Evolutionary conservation across 2,113 vertebrate genomes (phyloP).

Genomic region (Rissa tridactyla): DNA sequence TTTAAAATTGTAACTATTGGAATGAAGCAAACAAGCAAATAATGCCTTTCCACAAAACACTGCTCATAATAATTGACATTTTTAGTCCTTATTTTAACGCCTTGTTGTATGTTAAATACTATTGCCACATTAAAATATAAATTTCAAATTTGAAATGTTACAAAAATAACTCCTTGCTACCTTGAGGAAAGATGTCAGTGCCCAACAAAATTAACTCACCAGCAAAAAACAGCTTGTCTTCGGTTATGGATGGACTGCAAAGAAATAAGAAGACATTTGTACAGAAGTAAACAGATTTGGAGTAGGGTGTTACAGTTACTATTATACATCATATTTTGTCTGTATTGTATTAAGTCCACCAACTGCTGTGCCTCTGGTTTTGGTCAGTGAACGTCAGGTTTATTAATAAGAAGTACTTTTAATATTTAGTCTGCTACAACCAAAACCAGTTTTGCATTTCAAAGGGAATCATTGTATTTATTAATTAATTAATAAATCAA

Average conservation of each 20-base stretch:
- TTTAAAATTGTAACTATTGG: not conserved
- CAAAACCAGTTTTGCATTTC: conserved; percentile 16
- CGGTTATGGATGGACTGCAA: not conserved
- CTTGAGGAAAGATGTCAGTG: not conserved
- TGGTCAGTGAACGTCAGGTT: not conserved
- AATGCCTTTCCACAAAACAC: not conserved
- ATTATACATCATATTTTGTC: not conserved
- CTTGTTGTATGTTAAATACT: not conserved
- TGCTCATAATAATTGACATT: not conserved
- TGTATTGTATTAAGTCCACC: not conserved
- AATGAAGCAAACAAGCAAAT: not conserved
- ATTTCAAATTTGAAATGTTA: not conserved
- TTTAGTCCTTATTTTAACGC: not conserved
- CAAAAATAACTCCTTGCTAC: not conserved
- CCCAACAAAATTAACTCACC: not conserved
- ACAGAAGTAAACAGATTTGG: not conserved
- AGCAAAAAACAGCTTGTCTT: not conserved
- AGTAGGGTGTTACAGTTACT: not conserved
- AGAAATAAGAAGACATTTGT: not conserved
- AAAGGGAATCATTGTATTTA: not conserved
- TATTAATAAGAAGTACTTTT: not conserved
- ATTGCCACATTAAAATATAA: not conserved
- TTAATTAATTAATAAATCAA: too few relatives aligned
- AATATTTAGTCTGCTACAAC: not conserved
- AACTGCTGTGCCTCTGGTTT: not conserved